These are phyloP conservation scores for Lampropteryx suffumata DNA, from an alignment of 2,888 invertebrate species.

Conservation along the genomic window DNA sequence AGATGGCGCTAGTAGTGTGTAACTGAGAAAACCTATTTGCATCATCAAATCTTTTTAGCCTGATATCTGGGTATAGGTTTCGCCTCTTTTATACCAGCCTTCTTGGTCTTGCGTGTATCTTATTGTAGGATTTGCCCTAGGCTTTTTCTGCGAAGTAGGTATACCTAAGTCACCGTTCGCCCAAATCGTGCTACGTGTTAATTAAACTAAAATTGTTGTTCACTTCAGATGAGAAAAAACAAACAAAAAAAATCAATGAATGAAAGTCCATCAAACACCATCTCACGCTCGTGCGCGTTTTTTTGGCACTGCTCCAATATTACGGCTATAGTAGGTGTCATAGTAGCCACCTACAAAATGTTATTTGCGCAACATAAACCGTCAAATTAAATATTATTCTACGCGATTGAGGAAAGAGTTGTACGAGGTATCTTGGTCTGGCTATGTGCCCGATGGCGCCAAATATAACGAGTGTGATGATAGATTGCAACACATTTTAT, in stretches of 20 bases:
- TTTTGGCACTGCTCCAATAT: slow-evolving; percentile 41
- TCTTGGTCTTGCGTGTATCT: too few relatives aligned
- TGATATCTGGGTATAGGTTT: too few relatives aligned
- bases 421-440: slow-evolving; percentile 15
- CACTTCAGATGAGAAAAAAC: too few relatives aligned
- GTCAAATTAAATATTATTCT: slow-evolving; percentile 32
- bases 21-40: slow-evolving; percentile 1
- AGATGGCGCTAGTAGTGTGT: slow-evolving; percentile 29
- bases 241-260: slow-evolving; percentile 44
- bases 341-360: slow-evolving; percentile 28
- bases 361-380: slow-evolving; percentile 37
- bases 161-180: too few relatives aligned
- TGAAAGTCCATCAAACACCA: slow-evolving; percentile 38
- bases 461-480: slow-evolving; percentile 15
- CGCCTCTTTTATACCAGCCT: too few relatives aligned
- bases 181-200: too few relatives aligned
- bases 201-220: too few relatives aligned
- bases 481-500: slow-evolving; percentile 6
- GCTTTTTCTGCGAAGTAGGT: too few relatives aligned
- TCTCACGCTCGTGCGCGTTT: slow-evolving; percentile 27
- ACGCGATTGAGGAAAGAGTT: slow-evolving; percentile 21
- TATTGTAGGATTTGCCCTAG: too few relatives aligned
- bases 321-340: slow-evolving; percentile 17
- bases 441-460: slow-evolving; percentile 32
- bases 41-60: too few relatives aligned